Conservation (phyloP, 2,113 vertebrate genomes). For the Melozone crissalis region DNA sequence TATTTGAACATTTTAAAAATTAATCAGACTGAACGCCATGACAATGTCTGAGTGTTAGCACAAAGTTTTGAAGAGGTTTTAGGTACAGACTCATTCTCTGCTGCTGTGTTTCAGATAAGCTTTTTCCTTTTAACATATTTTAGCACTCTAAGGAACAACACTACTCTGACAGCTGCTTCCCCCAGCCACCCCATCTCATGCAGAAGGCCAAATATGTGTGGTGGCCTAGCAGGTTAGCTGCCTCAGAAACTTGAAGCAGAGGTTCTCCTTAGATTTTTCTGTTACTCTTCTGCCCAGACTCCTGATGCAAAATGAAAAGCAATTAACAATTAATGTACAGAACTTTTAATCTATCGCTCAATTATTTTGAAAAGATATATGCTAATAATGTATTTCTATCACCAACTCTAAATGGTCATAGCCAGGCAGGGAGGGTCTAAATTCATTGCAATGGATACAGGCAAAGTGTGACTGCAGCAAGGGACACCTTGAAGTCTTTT, state of each 20-base stretch:
- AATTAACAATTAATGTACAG: neutral
- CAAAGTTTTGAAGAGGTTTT: neutral
- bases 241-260: neutral
- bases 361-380: neutral
- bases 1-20: neutral
- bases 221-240: neutral
- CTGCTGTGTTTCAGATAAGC: neutral
- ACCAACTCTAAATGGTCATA: neutral
- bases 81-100: neutral
- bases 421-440: neutral
- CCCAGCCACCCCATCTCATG: neutral
- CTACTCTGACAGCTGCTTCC: neutral
- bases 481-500: neutral
- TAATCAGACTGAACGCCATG: neutral
- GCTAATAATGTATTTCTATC: neutral
- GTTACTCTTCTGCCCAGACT: neutral
- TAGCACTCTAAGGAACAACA: neutral
- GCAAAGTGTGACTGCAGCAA: neutral
- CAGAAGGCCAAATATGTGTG: neutral
- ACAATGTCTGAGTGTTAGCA: neutral
- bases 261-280: neutral
- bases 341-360: neutral
- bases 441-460: neutral
- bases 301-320: neutral
- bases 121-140: neutral